Percentiles rank a stretch among this genome's conserved stretches.
Evolutionary conservation across 2,113 vertebrate species (phyloP).

Genomic region (Saimiri boliviensis): DNA sequence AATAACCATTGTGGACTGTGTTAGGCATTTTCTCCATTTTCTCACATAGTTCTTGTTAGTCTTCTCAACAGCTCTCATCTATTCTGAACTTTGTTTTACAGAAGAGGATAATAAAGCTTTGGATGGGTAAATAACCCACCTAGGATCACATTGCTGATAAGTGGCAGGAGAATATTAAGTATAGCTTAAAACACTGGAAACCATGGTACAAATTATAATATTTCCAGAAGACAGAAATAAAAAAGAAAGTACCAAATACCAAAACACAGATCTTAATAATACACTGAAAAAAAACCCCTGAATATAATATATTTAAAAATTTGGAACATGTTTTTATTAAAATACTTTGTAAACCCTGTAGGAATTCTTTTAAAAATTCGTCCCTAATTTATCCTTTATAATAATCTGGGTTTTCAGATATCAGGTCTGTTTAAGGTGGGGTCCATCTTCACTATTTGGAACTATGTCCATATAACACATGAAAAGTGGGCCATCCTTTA

Average conservation of each 20-base stretch:
- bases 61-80: neutral
- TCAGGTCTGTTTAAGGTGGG: neutral
- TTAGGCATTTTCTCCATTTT: neutral
- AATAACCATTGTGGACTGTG: neutral
- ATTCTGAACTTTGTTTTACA: constrained; percentile 19
- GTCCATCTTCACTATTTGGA: neutral
- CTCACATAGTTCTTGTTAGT: neutral
- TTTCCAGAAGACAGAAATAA: neutral
- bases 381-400: neutral
- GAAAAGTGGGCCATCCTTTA: neutral
- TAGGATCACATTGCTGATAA: neutral
- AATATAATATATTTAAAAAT: neutral
- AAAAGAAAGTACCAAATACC: neutral
- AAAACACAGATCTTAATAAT: neutral
- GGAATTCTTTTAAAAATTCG: neutral
- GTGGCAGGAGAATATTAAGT: neutral
- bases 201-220: neutral
- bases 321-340: neutral
- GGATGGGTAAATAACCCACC: neutral
- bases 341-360: neutral
- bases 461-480: neutral
- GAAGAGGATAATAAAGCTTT: neutral
- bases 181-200: neutral
- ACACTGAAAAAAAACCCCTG: neutral
- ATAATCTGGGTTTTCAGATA: neutral